Base-by-base conservation (phyloP, 2,888 invertebrate species). In the Monochamus alternatus region DNA sequence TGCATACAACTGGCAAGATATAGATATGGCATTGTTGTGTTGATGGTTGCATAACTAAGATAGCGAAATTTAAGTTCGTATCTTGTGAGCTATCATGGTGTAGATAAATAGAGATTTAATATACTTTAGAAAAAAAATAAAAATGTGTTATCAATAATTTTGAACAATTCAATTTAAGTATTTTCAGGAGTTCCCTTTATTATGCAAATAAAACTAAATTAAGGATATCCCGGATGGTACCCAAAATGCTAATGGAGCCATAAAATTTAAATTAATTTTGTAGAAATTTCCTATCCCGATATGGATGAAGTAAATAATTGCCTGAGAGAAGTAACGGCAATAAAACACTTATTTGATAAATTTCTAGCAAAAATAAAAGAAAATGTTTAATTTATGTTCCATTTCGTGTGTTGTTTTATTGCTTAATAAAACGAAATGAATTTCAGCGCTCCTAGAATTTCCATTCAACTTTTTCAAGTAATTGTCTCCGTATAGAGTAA, bases 381-480 rank as follows among this genome's bases (percentile, higher is more conserved):
- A n/a, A 52, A 52, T 52, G 32, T 32, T 66, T 66, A 38, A 66
- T 66, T 66, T 38, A 22, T 52, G 66, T 44, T 55, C 52, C 52
- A 32, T 55, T 66, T 32, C 66, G 52, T 52, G 51, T 51, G 10
- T 44, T 66, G 51, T 9, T 32, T 52, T 51, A 31, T 55, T 66
- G 51, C 31, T 14, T 52, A 31, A 66, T 66, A 66, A 66, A 66
- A 52, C 52, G 52, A 66, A 32, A 51, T 55, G n/a, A 31, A 55
- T 66, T 51, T 66, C 14, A 52, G 52, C 22, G 22, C 52, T 66
- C 32, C 14, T 31, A 66, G 52, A 66, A 66, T 66, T 31, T 32
- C 32, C 52, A 66, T 66, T 66, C 66, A 31, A 64, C 64, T 64
- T 47, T 55, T 22, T 64, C 47, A 63, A n/a, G 62, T 43, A 63